These are phyloP conservation scores for Mobula hypostoma DNA, from an alignment of 2,113 vertebrate genomes.

Conservation along the genomic window DNA sequence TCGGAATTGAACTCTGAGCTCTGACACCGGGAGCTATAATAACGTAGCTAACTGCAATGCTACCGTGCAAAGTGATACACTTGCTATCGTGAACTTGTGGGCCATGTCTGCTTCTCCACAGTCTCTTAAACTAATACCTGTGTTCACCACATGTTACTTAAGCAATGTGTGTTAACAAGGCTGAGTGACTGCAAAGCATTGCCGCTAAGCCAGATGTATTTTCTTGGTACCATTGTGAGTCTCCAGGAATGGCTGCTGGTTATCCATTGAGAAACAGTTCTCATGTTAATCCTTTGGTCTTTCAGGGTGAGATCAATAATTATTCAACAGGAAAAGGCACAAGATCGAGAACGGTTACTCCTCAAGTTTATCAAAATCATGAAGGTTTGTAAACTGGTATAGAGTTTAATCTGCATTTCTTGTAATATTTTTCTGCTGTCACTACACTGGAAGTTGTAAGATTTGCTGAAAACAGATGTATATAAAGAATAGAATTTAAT, in stretches of 20 bases:
- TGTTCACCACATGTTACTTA: not conserved
- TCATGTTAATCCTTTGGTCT: conserved; percentile 29
- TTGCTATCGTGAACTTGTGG: not conserved
- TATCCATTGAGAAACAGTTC: not conserved
- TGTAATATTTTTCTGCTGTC: not conserved
- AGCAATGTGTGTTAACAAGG: not conserved
- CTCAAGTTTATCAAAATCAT: conserved; percentile 99
- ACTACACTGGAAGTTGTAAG: not conserved
- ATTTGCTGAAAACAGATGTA: not conserved
- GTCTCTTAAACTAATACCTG: not conserved
- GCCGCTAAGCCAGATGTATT: not conserved
- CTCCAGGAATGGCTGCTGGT: not conserved
- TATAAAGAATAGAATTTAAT: not conserved
- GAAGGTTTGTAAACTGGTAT: conserved; percentile 67
- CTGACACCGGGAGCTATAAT: no score
- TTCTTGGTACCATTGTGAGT: not conserved
- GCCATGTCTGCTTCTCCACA: not conserved
- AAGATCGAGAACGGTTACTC: conserved; percentile 89
- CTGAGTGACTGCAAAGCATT: not conserved
- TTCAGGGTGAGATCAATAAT: conserved; percentile 93
- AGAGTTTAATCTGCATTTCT: not conserved
- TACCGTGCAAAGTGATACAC: not conserved
- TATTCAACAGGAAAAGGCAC: conserved; percentile 94
- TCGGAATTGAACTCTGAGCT: no score
- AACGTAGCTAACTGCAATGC: no score